A percentile compares a stretch with the other conserved stretches of the same genome.
These are phyloP conservation scores for Oncorhynchus tshawytscha DNA, from an alignment of 2,113 vertebrate genomes.

Conservation along the genomic window DNA sequence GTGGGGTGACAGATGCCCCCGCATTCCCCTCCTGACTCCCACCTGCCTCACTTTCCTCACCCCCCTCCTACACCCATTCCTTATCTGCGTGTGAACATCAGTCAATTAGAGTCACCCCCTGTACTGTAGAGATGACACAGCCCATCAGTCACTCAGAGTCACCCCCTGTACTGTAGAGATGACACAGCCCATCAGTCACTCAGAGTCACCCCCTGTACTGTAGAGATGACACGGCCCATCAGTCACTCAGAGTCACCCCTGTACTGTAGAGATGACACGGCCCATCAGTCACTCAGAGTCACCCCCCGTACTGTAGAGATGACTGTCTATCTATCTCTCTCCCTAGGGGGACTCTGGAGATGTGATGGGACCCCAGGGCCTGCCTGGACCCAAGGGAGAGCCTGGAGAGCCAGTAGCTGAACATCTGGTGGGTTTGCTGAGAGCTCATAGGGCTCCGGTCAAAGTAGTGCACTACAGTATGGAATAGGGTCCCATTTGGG, in stretches of 20 bases:
- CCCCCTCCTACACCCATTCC: no score
- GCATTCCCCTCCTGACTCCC: conserved; percentile 6
- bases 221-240: conserved; percentile 1
- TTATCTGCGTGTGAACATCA: not conserved
- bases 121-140: conserved; percentile 2
- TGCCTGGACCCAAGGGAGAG: conserved; percentile 90
- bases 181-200: not conserved
- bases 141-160: not conserved
- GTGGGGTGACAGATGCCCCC: conserved; percentile 17
- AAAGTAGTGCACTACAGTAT: conserved; percentile 7
- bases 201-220: not conserved
- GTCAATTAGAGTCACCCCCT: not conserved
- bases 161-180: not conserved
- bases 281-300: not conserved
- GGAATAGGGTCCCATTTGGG: no score
- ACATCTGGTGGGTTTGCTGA: conserved; percentile 45
- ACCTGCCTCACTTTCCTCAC: not conserved
- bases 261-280: conserved; percentile 3
- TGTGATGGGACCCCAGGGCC: conserved; percentile 78
- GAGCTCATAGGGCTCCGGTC: not conserved
- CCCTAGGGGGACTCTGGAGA: conserved; percentile 85
- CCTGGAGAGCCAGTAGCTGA: conserved; percentile 80
- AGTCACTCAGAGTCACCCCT: not conserved
- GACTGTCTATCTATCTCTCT: conserved; percentile 17
- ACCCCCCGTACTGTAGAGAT: not conserved